Evolutionary conservation across 2,888 invertebrate genomes (phyloP).

Genomic region (Chorisops tibialis): DNA sequence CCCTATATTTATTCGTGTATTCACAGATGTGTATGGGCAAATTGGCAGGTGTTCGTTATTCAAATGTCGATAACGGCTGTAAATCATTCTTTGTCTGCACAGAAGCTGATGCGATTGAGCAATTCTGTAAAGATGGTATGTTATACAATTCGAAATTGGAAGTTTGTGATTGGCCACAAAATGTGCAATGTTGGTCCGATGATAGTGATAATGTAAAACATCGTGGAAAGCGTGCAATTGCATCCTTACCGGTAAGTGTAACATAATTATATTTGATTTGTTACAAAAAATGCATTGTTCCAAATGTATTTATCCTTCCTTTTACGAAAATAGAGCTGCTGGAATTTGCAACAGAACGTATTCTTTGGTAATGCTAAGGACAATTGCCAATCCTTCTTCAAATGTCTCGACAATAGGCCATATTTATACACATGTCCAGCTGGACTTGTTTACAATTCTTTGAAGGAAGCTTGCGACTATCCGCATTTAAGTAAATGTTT

Average conservation of each 20-base stretch:
- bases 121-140: conserved; percentile 11
- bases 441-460: conserved; percentile 26
- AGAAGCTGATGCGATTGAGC: not conserved
- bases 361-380: not conserved
- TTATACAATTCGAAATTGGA: not conserved
- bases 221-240: not conserved
- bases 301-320: too few species aligned
- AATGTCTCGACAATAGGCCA: conserved; percentile 28
- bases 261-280: too few species aligned
- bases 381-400: conserved; percentile 34
- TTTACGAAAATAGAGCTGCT: conserved; percentile 1
- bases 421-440: conserved; percentile 27
- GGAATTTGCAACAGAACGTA: not conserved
- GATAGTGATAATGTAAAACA: not conserved
- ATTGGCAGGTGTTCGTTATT: not conserved
- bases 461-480: conserved; percentile 30
- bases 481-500: conserved; percentile 22
- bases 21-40: conserved; percentile 3
- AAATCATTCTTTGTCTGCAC: conserved; percentile 7
- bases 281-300: too few species aligned
- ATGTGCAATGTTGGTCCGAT: conserved; percentile 3
- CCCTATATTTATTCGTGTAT: not conserved
- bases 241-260: conserved; percentile 3
- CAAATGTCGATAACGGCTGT: conserved; percentile 1
- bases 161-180: conserved; percentile 16